phyloP scores from a whole-genome alignment of 2,113 vertebrate genomes.

The Pluvialis apricaria region DNA sequence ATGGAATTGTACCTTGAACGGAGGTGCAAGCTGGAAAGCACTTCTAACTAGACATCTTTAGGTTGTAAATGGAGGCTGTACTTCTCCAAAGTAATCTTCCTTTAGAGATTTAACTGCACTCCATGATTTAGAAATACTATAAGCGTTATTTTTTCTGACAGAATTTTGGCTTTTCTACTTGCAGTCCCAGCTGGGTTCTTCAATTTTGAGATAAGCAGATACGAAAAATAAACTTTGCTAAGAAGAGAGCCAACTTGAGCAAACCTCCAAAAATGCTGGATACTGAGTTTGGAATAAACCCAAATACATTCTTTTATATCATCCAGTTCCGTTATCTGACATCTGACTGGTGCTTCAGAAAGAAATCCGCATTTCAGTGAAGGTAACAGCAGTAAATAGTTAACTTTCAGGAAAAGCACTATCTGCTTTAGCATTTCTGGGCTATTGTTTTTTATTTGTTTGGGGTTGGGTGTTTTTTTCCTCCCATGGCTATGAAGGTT shows the following conservation, averaged over 20 bases:
- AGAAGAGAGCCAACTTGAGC: neutral
- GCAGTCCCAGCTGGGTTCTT: neutral
- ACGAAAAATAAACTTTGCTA: neutral
- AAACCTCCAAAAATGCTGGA: neutral
- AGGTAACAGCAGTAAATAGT: neutral
- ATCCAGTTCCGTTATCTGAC: neutral
- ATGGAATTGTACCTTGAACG: accelerated
- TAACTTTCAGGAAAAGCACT: neutral
- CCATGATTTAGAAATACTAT: neutral
- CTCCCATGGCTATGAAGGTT: neutral
- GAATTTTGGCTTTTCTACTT: neutral
- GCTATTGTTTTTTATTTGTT: neutral
- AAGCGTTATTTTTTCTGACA: neutral
- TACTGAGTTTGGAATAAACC: neutral
- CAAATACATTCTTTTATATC: neutral
- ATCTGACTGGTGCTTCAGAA: neutral
- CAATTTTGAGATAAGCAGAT: neutral
- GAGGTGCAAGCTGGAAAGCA: neutral
- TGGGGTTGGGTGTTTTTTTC: neutral
- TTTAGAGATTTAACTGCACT: neutral
- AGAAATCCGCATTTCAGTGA: neutral
- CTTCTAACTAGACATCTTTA: neutral
- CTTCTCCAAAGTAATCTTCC: neutral
- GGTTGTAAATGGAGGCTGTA: neutral
- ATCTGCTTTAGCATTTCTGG: neutral